Evolutionary conservation across 2,888 invertebrate species (phyloP), one percentile per base, ranked within the genome.

Genomic region (Netelia fuscicornis): DNA sequence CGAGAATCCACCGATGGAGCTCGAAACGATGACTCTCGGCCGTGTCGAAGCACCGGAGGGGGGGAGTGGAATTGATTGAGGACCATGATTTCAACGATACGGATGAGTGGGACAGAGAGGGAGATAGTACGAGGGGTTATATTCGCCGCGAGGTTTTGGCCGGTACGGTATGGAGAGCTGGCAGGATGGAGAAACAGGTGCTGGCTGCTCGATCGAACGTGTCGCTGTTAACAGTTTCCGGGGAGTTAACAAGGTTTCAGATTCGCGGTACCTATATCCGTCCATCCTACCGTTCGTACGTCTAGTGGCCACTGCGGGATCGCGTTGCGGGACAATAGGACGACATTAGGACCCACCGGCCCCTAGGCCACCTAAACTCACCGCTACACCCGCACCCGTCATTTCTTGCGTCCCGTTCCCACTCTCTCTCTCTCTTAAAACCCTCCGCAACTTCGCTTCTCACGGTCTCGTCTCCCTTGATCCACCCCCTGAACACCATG

Each of bases 191-290:
- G 85, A 80, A 84, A 77, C 81, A 68, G 76, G 83, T 87, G 83
- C 54, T 72, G 80, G 86, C 67, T 65, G 86, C 67, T 65, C 82
- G 87, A 88, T 89, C 89, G 90, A 90, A 90, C 91, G 91, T 89
- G 89, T 89, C 89, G 88, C 90, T 90, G 90, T 92, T 92, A 93
- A 93, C 92, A 90, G 92, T 92, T 93, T 92, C 92, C 92, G 91
- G 90, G 86, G 90, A 90, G 92, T 92, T 93, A 92, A 93, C 92
- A 90, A 92, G 92, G 91, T 92, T 92, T 92, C 88, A 88, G 87
- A 91, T 89, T 88, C 89, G 89, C 86, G 87, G 89, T 83, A 62
- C 71, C 65, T 68, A 30, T 75, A 54, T 64, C 62, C 78, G 71
- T 70, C 68, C 42, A 75, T 74, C 58, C 25, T 20, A 25, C 52